These are phyloP conservation scores for Chaitophorus viminalis DNA, from an alignment of 2,888 invertebrate genomes.

Conservation along the genomic window DNA sequence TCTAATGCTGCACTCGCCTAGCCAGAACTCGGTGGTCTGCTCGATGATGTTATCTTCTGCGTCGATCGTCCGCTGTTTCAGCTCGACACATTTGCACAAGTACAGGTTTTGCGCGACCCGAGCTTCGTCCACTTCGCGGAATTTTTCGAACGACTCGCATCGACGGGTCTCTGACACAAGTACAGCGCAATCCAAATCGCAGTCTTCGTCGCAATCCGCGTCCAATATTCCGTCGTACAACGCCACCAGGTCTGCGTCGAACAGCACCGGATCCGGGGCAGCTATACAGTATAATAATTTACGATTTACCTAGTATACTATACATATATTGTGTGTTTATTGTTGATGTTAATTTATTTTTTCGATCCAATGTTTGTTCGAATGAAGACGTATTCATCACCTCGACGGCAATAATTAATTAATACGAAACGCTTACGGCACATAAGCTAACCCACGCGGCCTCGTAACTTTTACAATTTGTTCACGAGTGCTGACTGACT, in stretches of 20 bases:
- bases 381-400: too few relatives aligned
- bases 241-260: neutral
- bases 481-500: too few relatives aligned
- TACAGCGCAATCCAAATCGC: neutral
- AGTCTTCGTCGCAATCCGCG: constrained; percentile 35
- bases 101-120: constrained; percentile 29
- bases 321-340: too few relatives aligned
- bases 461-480: too few relatives aligned
- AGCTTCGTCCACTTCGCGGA: neutral
- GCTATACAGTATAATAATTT: neutral
- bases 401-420: too few relatives aligned
- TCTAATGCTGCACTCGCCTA: neutral
- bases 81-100: neutral
- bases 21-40: constrained; percentile 37
- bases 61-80: neutral
- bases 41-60: constrained; percentile 9
- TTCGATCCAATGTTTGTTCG: too few relatives aligned
- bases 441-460: too few relatives aligned
- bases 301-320: too few relatives aligned
- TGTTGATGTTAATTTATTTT: too few relatives aligned
- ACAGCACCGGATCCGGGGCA: constrained; percentile 25
- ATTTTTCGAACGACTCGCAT: neutral
- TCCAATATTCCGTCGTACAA: constrained; percentile 8
- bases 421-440: too few relatives aligned
- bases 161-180: neutral